A percentile compares a stretch with the other conserved stretches of the same genome.
Conservation (phyloP, 2,888 invertebrate species). For the Drosophila mimetica region DNA sequence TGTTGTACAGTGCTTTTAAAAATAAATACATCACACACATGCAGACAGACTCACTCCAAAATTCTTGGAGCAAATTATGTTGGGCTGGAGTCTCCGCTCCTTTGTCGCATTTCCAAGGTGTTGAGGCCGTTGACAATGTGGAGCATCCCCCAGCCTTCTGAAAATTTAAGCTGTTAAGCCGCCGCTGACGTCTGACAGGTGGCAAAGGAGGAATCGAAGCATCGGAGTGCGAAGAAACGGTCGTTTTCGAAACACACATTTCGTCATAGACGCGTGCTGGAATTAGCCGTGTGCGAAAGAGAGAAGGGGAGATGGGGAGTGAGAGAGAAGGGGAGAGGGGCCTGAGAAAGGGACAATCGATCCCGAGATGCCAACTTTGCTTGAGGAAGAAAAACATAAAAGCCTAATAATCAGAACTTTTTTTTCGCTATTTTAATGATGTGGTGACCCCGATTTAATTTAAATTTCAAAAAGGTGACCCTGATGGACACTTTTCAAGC, state of each 20-base stretch:
- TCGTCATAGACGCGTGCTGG: conserved; percentile 71
- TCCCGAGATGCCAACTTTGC: not conserved
- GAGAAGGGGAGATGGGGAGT: conserved; percentile 6
- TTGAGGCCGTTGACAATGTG: conserved; percentile 62
- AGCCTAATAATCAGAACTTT: too few relatives aligned
- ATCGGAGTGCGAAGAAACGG: conserved; percentile 10
- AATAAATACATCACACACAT: conserved; percentile 60
- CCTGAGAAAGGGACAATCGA: not conserved
- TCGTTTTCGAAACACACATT: conserved; percentile 51
- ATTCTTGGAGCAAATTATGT: conserved; percentile 68
- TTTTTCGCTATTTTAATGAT: not conserved
- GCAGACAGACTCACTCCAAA: conserved; percentile 11
- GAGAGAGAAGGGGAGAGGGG: conserved; percentile 7
- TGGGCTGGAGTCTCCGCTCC: conserved; percentile 40
- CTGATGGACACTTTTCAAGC: too few relatives aligned
- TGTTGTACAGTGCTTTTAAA: conserved; percentile 58
- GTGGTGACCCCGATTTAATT: not conserved
- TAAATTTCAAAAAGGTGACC: not conserved
- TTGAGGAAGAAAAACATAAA: not conserved
- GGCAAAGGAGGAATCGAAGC: conserved; percentile 48
- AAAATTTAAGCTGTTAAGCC: conserved; percentile 66
- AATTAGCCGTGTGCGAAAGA: conserved; percentile 46
- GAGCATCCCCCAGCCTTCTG: conserved; percentile 35
- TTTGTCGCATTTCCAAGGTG: conserved; percentile 53
- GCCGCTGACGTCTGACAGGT: conserved; percentile 70